A percentile compares a stretch with the other conserved stretches of the same genome.
Evolutionary conservation across 92 coral and sea anemone species (phyloP).

Genomic region (Zoanthus gigantus): DNA sequence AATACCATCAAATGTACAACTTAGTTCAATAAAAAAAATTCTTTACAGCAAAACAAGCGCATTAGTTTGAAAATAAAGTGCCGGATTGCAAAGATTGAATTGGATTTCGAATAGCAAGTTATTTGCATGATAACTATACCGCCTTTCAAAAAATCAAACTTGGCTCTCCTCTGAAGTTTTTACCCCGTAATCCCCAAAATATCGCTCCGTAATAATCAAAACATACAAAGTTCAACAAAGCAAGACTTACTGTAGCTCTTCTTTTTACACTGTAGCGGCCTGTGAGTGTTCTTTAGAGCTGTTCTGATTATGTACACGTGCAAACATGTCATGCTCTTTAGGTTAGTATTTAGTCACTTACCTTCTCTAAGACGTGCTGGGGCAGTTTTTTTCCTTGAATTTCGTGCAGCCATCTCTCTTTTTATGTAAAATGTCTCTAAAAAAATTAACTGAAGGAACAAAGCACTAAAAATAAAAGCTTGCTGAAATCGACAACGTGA

Average conservation of each 20-base stretch:
- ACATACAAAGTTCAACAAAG: background rate
- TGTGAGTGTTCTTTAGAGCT: slow-evolving; percentile 12
- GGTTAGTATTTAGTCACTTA: slow-evolving; percentile 29
- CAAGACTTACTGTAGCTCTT: slow-evolving; percentile 15
- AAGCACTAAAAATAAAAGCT: slow-evolving; percentile 3
- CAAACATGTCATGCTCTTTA: slow-evolving; percentile 14
- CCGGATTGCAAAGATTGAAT: slow-evolving; percentile 17
- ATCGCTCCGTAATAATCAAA: background rate
- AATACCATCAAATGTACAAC: slow-evolving; percentile 10
- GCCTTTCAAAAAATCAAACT: slow-evolving; percentile 6
- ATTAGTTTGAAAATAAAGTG: slow-evolving; percentile 2
- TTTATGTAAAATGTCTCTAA: slow-evolving; percentile 12
- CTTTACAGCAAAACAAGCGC: slow-evolving; percentile 10
- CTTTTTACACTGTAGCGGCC: background rate
- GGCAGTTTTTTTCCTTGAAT: slow-evolving; percentile 51
- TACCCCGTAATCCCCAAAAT: background rate
- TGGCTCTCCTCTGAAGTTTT: background rate
- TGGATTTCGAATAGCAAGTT: slow-evolving; percentile 12
- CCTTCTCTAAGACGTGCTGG: slow-evolving; percentile 63
- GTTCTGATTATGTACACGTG: background rate
- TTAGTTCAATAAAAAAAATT: slow-evolving; percentile 2
- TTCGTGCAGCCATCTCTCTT: slow-evolving; percentile 54
- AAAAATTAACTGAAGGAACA: background rate
- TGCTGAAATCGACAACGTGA: slow-evolving; percentile 9
- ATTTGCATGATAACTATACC: background rate